Evolutionary conservation across 2,797 vertebrate genomes (phyloP), one percentile per base, ranked within the genome.

Genomic region (Helicolenus hilgendorfi): DNA sequence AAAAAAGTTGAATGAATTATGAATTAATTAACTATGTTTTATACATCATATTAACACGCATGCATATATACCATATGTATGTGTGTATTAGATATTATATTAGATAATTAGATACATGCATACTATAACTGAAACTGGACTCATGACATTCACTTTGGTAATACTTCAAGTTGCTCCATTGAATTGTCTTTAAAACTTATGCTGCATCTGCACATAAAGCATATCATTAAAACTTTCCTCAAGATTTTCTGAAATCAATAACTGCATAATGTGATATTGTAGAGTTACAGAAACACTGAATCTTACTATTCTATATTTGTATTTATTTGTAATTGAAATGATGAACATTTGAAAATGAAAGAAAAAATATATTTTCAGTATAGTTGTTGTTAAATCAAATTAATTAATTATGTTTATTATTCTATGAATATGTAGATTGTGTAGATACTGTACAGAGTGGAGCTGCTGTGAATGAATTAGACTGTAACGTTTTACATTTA

Each of bases 401-500:
- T 84, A 94, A 95, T 92, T 90, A 84, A 92, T 93, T 92, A 81
- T 92, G 72, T 92, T 91, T 91, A 94, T 94, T 86, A 87, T 90
- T 88, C 72, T 79, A 78, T 91, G 86, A 90, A 94, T 95, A 95
- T 96, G 91, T 94, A 94, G 89, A 95, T 96, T 87, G 85, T 90
- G 77, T 84, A 73, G 80, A 87, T 92, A 88, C 83, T 91, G 91
- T 94, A 94, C 85, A 80, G 83, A 91, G 87, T 94, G 75, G 75
- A 87, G 85, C 91, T 90, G 79, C 84, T 81, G 85, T 88, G 94
- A 95, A 94, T 94, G 91, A 96, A 97, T 97, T 96, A 95, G 92
- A 96, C 92, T 94, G 82, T 92, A 95, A 95, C 91, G 91, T 94
- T 96, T 96, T 96, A 96, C 91, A 94, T 97, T 96, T 95, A 88